Base-by-base conservation (phyloP, 2,113 vertebrate genomes). In the Hippocampus comes region DNA sequence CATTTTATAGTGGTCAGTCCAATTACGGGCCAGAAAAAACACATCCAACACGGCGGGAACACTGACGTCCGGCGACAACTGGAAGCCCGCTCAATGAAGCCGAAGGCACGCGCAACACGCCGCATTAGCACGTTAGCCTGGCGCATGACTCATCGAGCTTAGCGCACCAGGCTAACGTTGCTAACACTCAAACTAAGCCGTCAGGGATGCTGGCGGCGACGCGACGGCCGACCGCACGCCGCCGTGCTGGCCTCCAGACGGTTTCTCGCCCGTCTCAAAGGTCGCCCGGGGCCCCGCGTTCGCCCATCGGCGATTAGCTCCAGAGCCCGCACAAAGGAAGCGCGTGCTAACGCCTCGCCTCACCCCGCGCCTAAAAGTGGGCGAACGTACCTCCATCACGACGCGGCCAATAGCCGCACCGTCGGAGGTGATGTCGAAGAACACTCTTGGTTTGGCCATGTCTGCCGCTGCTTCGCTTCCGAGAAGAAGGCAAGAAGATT, bases 331-430 rank as follows among this genome's bases (percentile, higher is more conserved):
- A 66, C 64, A 66, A 66, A 66, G 64, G 43, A 46, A 57, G 49
- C 49, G 12, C 51, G 34, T 23, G 21, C 34, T 23, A n/a, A 23
- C 30, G 2, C 34, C 20, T 21, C 20, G 2, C 4, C 34, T 2
- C 4, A 42, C 4, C 2, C 30, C 38, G 18, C 5, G 51, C 21
- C 53, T n/a, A n/a, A 55, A 9, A 10, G 21, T 2, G 41, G 23
- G 2, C 1, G 9, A 7, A 12, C 2, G 84, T 89, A 94, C 95
- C 94, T 94, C 92, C 78, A 95, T 94, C 48, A 91, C 64, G 1
- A 95, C 21, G 43, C 92, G 91, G 34, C 94, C 94, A 0, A 82
- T 0, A 0, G 77, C 1, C 0, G 0, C 0, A 1, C 48, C 71
- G 0, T n/a, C 0, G 1, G 64, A 15, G 49, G 56, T 0, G 68